phyloP scores from a whole-genome alignment of 1,140 invertebrate genomes.

The Vollenhovia emeryi region DNA sequence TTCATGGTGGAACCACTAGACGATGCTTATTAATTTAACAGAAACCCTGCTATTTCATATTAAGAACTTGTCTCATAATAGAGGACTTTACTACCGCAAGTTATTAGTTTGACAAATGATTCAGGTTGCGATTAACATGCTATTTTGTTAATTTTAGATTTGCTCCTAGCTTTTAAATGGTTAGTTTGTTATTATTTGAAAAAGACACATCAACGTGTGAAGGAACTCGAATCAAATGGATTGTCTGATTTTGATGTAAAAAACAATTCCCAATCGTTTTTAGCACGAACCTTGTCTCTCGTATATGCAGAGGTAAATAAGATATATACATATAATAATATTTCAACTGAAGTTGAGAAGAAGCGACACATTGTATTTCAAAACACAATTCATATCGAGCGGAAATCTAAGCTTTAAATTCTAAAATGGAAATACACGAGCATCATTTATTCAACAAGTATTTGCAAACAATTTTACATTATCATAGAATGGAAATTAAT shows the following conservation, averaged over 20 bases:
- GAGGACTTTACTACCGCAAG: neutral
- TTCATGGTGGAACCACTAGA: no score
- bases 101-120: neutral
- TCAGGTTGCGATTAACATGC: neutral
- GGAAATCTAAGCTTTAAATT: neutral
- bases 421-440: neutral
- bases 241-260: conserved; percentile 90
- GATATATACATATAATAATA: neutral
- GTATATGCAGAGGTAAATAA: conserved; percentile 90
- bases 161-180: conserved; percentile 93
- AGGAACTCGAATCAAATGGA: conserved; percentile 86
- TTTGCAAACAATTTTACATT: neutral
- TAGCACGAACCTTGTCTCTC: conserved; percentile 90
- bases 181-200: conserved; percentile 92
- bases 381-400: neutral
- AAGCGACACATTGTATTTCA: neutral
- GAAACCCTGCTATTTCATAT: no score
- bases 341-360: neutral
- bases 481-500: neutral
- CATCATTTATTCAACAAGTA: neutral
- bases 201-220: conserved; percentile 88
- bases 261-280: conserved; percentile 94
- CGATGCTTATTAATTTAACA: no score
- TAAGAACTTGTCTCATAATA: no score
- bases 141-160: conserved; percentile 86